Percentiles rank a stretch among this genome's conserved stretches.
Evolutionary conservation across 2,113 vertebrate genomes (phyloP).

Genomic region (Sander lucioperca): DNA sequence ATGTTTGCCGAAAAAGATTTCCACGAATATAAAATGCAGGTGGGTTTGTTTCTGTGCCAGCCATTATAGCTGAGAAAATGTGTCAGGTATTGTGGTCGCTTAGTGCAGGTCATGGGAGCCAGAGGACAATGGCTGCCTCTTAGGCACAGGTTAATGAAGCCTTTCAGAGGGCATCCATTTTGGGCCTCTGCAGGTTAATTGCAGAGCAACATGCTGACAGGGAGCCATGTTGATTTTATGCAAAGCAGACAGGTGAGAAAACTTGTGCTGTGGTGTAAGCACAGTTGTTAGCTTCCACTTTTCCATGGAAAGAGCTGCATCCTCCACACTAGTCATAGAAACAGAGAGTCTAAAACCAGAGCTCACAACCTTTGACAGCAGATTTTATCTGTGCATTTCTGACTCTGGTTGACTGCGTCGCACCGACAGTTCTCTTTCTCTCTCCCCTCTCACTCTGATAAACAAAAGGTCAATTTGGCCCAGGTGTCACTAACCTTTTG

Average conservation of each 20-base stretch:
- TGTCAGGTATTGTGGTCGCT: conserved; percentile 28
- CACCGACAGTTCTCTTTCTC: background rate
- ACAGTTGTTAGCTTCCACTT: background rate
- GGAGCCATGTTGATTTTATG: conserved; percentile 59
- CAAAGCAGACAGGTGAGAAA: conserved; percentile 54
- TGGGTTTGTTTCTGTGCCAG: background rate
- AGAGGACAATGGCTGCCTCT: conserved; percentile 66
- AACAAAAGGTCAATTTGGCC: conserved; percentile 50
- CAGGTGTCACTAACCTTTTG: conserved; percentile 24
- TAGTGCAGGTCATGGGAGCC: conserved; percentile 19
- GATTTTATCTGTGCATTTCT: conserved; percentile 36
- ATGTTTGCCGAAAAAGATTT: background rate
- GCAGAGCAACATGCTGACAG: conserved; percentile 60
- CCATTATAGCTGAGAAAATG: conserved; percentile 4
- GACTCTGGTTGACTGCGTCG: background rate
- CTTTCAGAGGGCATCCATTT: conserved; percentile 61
- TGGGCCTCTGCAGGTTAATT: conserved; percentile 76
- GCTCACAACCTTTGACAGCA: conserved; percentile 15
- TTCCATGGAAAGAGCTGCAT: background rate
- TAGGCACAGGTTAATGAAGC: conserved; percentile 77
- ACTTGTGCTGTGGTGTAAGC: background rate
- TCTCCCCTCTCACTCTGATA: conserved; percentile 20
- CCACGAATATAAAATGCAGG: background rate
- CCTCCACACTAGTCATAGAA: background rate
- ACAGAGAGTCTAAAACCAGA: background rate